Conservation (phyloP, 2,113 vertebrate species). For the Echinops telfairi region DNA sequence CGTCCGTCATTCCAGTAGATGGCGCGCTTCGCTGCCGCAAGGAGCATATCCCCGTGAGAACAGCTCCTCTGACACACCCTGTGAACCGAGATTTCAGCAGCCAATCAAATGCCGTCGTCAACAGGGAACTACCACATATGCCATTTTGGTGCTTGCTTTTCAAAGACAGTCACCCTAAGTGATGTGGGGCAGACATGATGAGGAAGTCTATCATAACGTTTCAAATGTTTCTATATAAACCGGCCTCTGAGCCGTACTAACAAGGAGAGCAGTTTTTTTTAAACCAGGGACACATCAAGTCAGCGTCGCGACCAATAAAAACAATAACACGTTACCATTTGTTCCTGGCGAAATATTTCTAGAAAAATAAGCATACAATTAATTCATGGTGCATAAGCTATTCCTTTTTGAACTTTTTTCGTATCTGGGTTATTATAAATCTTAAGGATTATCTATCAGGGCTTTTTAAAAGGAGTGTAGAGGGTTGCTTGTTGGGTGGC, state of each 20-base stretch:
- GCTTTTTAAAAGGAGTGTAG: too few species aligned
- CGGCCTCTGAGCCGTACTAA: not conserved
- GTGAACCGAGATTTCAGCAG: constrained; percentile 13
- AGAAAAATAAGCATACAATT: not conserved
- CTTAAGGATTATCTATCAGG: constrained; percentile 14
- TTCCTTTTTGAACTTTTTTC: constrained; percentile 31
- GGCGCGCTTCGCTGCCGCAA: constrained; percentile 18
- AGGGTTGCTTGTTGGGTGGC: too few species aligned
- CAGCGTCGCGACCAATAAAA: constrained; percentile 25
- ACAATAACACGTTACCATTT: constrained; percentile 9
- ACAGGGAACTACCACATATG: not conserved
- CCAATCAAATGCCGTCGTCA: not conserved
- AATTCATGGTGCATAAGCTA: not conserved
- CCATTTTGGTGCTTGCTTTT: not conserved
- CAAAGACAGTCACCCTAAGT: constrained; percentile 38
- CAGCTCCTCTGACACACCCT: not conserved
- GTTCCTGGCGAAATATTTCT: constrained; percentile 42
- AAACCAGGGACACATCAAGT: constrained; percentile 3
- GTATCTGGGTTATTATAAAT: constrained; percentile 33
- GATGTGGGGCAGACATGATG: not conserved
- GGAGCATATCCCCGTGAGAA: not conserved
- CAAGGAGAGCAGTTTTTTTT: constrained; percentile 26
- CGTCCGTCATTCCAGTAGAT: constrained; percentile 22
- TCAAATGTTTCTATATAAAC: not conserved
- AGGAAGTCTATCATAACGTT: constrained; percentile 18